Evolutionary conservation across 2,797 vertebrate species (phyloP).

Genomic region (Antennarius maculatus): DNA sequence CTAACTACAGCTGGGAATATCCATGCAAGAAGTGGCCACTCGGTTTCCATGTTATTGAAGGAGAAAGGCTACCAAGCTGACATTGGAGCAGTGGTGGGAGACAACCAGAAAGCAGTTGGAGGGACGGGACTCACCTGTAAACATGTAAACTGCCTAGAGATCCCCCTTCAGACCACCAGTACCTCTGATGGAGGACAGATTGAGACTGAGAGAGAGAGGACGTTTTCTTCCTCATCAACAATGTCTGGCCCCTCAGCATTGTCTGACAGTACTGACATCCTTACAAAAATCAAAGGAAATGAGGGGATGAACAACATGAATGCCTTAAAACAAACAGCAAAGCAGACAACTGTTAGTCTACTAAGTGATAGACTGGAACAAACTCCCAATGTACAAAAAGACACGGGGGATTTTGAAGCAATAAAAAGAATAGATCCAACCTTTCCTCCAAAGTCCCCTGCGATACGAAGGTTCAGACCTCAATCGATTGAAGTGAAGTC

Average conservation of each 20-base stretch:
- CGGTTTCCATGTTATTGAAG: conserved; percentile 84
- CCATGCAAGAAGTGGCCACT: conserved; percentile 67
- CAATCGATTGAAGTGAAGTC: conserved; percentile 75
- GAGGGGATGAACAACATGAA: conserved; percentile 42
- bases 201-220: conserved; percentile 63
- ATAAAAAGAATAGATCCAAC: conserved; percentile 73
- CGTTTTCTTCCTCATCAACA: conserved; percentile 64
- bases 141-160: conserved; percentile 82
- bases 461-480: conserved; percentile 64
- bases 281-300: conserved; percentile 50
- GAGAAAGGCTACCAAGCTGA: conserved; percentile 87
- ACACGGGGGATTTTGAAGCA: conserved; percentile 69
- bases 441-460: conserved; percentile 74
- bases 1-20: conserved; percentile 21
- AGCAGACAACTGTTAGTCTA: conserved; percentile 39
- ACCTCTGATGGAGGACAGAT: conserved; percentile 39
- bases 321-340: conserved; percentile 43
- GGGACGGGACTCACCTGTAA: conserved; percentile 63
- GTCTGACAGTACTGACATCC: conserved; percentile 33
- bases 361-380: conserved; percentile 42
- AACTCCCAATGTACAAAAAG: conserved; percentile 45
- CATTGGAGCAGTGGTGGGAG: conserved; percentile 80
- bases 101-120: conserved; percentile 47
- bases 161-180: conserved; percentile 77
- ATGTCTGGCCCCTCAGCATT: conserved; percentile 30